Conservation (phyloP, 2,113 vertebrate genomes). For the Malurus elegans region DNA sequence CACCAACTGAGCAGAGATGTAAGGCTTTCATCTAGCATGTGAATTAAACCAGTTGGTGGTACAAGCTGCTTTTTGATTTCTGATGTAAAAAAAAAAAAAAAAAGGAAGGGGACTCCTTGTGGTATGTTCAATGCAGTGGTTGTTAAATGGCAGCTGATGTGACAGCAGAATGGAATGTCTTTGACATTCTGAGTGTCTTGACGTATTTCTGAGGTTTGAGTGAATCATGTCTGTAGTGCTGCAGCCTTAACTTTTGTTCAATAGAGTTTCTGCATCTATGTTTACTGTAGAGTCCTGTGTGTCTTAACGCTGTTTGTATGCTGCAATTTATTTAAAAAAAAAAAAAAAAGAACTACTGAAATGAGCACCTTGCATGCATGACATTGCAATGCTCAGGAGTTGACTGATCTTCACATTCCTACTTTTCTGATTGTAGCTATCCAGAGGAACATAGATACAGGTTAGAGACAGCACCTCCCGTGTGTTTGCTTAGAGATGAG, state of each 20-base stretch:
- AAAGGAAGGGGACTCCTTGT: not conserved
- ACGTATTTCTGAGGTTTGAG: not conserved
- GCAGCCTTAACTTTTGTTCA: not conserved
- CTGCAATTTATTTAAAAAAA: not conserved
- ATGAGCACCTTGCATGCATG: slow-evolving; percentile 44
- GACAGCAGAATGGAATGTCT: not conserved
- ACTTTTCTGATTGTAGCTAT: slow-evolving; percentile 70
- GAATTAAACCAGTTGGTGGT: slow-evolving; percentile 13
- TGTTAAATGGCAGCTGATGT: slow-evolving; percentile 30
- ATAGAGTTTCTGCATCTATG: slow-evolving; percentile 1
- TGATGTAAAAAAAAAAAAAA: not conserved
- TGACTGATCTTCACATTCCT: slow-evolving; percentile 57
- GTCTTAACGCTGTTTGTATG: not conserved
- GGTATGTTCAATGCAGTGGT: not conserved
- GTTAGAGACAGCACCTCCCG: slow-evolving; percentile 53
- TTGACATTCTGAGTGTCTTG: not conserved
- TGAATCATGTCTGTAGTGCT: not conserved
- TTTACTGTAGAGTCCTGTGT: not conserved
- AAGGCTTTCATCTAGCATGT: slow-evolving; percentile 24
- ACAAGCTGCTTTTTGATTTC: not conserved
- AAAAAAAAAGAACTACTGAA: not conserved
- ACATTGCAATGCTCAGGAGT: not conserved
- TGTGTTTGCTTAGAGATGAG: slow-evolving; percentile 57
- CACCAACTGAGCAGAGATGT: not conserved
- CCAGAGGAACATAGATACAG: slow-evolving; percentile 70